phyloP scores from a whole-genome alignment of 2,797 vertebrate species.

The Carapus acus region DNA sequence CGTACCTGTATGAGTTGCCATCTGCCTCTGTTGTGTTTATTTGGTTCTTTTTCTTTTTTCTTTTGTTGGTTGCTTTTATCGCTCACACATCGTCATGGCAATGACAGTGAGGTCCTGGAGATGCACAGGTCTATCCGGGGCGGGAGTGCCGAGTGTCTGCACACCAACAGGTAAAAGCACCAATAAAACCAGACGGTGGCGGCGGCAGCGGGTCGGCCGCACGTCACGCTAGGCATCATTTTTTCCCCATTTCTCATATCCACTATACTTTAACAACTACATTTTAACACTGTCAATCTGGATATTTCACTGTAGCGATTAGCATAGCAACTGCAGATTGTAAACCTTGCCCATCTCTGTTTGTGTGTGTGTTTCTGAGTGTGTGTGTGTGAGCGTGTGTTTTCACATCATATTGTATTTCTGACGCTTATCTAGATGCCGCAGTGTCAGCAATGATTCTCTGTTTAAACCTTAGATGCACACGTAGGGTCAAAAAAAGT shows the following conservation, averaged over 20 bases:
- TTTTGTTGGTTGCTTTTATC: conserved; percentile 59
- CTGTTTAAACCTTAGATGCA: no score
- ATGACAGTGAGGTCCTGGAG: conserved; percentile 97
- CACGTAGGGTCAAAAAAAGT: no score
- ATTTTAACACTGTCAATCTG: conserved; percentile 45
- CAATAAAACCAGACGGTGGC: conserved; percentile 13
- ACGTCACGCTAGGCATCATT: conserved; percentile 31
- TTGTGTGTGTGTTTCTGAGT: no score
- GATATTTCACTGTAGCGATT: conserved; percentile 11
- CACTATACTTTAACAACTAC: conserved; percentile 40
- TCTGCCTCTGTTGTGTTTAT: conserved; percentile 71
- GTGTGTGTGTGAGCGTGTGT: conserved; percentile 23
- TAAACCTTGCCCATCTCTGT: background rate
- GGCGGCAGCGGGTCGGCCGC: conserved; percentile 33
- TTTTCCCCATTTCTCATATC: conserved; percentile 40
- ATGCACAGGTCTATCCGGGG: conserved; percentile 97
- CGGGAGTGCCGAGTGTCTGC: conserved; percentile 98
- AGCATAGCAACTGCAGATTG: conserved; percentile 2
- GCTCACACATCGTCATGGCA: conserved; percentile 85
- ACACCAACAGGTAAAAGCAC: conserved; percentile 99
- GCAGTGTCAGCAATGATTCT: no score
- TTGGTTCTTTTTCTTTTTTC: conserved; percentile 60
- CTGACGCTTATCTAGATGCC: no score
- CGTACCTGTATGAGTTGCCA: conserved; percentile 72
- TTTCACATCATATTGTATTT: conserved; percentile 2